A percentile compares a stretch with the other conserved stretches of the same genome.
Conservation (phyloP, 2,888 invertebrate genomes). For the Orthosia gracilis region DNA sequence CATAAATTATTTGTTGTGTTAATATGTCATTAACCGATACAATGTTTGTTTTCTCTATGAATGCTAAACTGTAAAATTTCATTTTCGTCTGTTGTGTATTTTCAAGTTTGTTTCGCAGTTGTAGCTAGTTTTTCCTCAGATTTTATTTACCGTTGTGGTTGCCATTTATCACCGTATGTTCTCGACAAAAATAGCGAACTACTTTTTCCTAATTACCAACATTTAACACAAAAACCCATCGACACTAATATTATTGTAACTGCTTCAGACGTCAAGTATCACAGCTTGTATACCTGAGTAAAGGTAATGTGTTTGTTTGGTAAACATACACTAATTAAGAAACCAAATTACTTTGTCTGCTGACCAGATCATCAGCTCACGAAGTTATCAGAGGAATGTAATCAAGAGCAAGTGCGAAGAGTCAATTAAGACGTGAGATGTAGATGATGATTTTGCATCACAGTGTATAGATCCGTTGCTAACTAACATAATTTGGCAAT, state of each 20-base stretch:
- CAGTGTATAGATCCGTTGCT: constrained; percentile 7
- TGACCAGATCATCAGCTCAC: constrained; percentile 30
- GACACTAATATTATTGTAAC: neutral
- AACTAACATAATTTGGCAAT: neutral
- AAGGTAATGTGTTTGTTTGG: constrained; percentile 1
- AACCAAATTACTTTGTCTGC: constrained; percentile 14
- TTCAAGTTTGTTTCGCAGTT: constrained; percentile 22
- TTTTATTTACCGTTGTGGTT: neutral
- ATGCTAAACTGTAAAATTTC: constrained; percentile 40
- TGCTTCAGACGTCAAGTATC: neutral
- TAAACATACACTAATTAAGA: neutral
- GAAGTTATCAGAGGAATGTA: constrained; percentile 51
- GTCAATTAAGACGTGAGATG: constrained; percentile 42
- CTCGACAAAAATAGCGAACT: neutral
- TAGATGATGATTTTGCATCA: constrained; percentile 27
- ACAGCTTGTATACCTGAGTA: neutral
- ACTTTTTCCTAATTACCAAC: neutral
- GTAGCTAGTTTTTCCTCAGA: constrained; percentile 1
- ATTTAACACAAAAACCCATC: constrained; percentile 13
- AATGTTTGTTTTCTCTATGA: constrained; percentile 54
- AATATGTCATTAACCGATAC: constrained; percentile 69
- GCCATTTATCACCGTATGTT: neutral
- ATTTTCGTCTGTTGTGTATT: constrained; percentile 34
- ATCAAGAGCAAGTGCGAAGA: constrained; percentile 50
- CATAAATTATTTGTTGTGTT: constrained; percentile 74